phyloP scores from a whole-genome alignment of 2,797 vertebrate genomes.

The Meda fulgida region DNA sequence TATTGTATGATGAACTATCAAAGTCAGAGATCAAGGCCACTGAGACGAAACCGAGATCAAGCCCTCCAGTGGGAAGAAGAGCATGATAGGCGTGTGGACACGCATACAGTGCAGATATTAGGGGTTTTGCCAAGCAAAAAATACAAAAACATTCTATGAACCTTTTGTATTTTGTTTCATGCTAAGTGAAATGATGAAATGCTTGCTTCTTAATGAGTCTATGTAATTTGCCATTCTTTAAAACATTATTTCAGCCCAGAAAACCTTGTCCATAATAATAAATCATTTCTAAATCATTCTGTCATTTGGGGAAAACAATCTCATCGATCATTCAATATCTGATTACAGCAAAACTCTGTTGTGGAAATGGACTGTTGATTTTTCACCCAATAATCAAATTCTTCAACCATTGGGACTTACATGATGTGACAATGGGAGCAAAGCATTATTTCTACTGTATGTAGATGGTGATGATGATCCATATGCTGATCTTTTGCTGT shows the following conservation, averaged over 20 bases:
- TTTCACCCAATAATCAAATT: slow-evolving; percentile 12
- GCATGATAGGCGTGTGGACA: background rate
- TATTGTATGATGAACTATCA: slow-evolving; percentile 33
- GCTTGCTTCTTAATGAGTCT: background rate
- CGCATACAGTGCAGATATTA: slow-evolving; percentile 44
- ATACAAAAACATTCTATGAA: slow-evolving; percentile 53
- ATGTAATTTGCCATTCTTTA: background rate
- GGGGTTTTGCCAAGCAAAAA: slow-evolving; percentile 71
- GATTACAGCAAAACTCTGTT: slow-evolving; percentile 61
- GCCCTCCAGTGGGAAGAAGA: no score
- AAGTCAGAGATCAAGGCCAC: slow-evolving; percentile 72
- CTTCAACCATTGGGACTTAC: background rate
- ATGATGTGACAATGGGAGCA: background rate
- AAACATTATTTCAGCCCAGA: slow-evolving; percentile 15
- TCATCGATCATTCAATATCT: slow-evolving; percentile 61
- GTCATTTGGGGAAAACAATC: slow-evolving; percentile 57
- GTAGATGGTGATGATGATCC: background rate
- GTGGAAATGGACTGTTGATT: slow-evolving; percentile 50
- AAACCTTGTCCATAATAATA: slow-evolving; percentile 5
- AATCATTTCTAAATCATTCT: slow-evolving; percentile 28
- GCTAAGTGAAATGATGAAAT: background rate
- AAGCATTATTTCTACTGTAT: background rate
- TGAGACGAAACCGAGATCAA: no score
- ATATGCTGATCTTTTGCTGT: no score
- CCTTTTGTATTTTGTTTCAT: background rate